phyloP scores from a whole-genome alignment of 2,888 invertebrate species.

The Pollenia angustigena region DNA sequence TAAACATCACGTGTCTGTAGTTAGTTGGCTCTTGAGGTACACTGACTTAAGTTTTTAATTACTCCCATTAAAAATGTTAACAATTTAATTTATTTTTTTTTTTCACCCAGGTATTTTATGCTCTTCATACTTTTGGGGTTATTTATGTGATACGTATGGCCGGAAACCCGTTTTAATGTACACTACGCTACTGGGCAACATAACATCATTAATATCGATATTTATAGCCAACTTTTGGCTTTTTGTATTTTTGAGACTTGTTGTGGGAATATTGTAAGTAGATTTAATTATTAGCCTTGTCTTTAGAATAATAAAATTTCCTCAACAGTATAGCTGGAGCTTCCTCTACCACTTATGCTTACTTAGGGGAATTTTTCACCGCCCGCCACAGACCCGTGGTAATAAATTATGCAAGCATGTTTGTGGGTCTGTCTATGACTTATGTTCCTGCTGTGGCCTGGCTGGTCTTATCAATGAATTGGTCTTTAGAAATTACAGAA shows the following conservation, averaged over 20 bases:
- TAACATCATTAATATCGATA: constrained; percentile 85
- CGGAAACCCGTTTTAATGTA: constrained; percentile 85
- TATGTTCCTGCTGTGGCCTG: constrained; percentile 82
- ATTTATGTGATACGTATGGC: constrained; percentile 86
- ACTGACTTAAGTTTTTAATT: constrained; percentile 26
- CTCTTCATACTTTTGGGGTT: constrained; percentile 87
- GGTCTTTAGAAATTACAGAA: constrained; percentile 79
- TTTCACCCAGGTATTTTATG: constrained; percentile 84
- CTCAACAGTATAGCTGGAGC: constrained; percentile 83
- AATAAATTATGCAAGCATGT: constrained; percentile 83
- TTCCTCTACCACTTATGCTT: constrained; percentile 84
- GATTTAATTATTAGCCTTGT: background rate
- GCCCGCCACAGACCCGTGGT: constrained; percentile 80
- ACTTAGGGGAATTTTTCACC: constrained; percentile 84
- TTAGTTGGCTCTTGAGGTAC: background rate
- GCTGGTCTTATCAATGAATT: constrained; percentile 80
- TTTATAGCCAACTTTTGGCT: constrained; percentile 85
- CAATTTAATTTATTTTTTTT: constrained; percentile 7
- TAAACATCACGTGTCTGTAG: background rate
- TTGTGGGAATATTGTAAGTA: constrained; percentile 86
- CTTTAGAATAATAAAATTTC: background rate
- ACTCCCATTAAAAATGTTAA: background rate
- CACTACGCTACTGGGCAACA: constrained; percentile 84
- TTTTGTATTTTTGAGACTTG: constrained; percentile 85
- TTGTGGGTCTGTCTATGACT: constrained; percentile 81